These are phyloP conservation scores for Platalea minor DNA, from an alignment of 2,797 vertebrate species.

Conservation along the genomic window DNA sequence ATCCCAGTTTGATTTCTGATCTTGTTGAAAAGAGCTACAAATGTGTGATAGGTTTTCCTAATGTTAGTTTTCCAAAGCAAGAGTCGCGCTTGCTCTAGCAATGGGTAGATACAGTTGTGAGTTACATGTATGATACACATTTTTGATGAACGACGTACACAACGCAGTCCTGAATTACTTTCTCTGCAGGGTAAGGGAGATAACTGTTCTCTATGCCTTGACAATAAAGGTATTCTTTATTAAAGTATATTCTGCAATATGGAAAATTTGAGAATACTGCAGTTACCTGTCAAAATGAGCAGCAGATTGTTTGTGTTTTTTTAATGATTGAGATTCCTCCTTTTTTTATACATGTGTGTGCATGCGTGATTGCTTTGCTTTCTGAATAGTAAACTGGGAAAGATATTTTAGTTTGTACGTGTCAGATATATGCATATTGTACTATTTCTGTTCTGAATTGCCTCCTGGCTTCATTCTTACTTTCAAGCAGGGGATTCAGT, in stretches of 20 bases:
- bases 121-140: rapidly evolving
- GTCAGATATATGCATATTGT: neutral
- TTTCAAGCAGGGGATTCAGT: neutral
- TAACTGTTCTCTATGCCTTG: neutral
- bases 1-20: neutral
- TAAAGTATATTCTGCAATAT: neutral
- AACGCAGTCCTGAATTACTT: neutral
- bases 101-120: neutral
- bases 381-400: neutral
- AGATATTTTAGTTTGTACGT: neutral
- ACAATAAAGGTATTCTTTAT: neutral
- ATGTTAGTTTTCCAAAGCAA: neutral
- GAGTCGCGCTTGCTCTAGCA: neutral
- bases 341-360: neutral
- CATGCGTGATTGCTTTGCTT: neutral
- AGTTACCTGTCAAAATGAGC: neutral
- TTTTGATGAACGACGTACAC: neutral
- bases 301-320: neutral
- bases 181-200: neutral
- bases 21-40: neutral
- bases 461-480: neutral
- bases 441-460: neutral
- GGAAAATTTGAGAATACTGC: neutral
- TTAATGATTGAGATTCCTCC: neutral
- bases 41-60: neutral